Percentiles rank a stretch among this genome's conserved stretches.
phyloP scores from a whole-genome alignment of 2,888 invertebrate species.

The Machimus rusticus region DNA sequence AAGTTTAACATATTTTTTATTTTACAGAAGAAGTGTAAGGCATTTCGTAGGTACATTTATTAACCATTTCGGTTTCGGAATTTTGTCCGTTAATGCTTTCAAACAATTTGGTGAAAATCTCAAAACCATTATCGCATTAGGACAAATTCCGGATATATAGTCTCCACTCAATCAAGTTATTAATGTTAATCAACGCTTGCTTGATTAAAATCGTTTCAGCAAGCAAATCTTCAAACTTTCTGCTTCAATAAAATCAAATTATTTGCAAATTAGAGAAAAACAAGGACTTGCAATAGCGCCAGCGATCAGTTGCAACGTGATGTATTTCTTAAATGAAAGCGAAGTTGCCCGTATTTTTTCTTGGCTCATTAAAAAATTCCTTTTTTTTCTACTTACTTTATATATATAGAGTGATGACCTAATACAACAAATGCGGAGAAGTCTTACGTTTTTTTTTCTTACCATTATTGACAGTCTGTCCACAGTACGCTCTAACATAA shows the following conservation, averaged over 20 bases:
- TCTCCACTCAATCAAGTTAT: neutral
- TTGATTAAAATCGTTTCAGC: neutral
- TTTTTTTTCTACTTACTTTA: neutral
- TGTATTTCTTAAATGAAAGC: neutral
- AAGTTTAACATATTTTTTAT: too few species aligned
- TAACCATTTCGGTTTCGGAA: too few species aligned
- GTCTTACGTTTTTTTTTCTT: slow-evolving; percentile 12
- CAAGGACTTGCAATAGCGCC: neutral
- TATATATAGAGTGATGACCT: slow-evolving; percentile 29
- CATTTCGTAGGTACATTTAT: too few species aligned
- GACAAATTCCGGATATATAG: neutral
- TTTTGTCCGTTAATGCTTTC: neutral
- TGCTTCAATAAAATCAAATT: neutral
- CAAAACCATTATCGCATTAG: neutral
- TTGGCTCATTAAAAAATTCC: neutral
- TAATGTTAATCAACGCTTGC: neutral
- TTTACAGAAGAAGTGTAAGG: too few species aligned
- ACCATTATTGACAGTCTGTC: slow-evolving; percentile 26
- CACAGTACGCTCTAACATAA: neutral
- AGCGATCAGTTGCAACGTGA: neutral
- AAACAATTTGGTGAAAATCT: neutral
- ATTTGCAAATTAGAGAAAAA: neutral
- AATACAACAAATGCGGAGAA: slow-evolving; percentile 15
- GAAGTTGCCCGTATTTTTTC: neutral
- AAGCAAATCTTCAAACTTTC: neutral